phyloP scores from a whole-genome alignment of 2,888 invertebrate genomes.

The Monochamus alternatus region DNA sequence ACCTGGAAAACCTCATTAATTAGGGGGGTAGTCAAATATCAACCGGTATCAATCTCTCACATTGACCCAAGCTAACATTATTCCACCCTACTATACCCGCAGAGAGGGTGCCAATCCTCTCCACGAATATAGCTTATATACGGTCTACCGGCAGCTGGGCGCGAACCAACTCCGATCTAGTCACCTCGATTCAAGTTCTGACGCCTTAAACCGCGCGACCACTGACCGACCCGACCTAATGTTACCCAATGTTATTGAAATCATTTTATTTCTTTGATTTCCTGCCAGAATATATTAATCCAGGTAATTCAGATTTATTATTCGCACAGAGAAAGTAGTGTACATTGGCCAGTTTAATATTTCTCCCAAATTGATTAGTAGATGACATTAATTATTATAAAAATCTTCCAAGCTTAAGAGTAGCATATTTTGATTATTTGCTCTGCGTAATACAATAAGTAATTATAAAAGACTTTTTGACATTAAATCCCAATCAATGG shows the following conservation, averaged over 20 bases:
- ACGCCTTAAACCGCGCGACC: too few relatives aligned
- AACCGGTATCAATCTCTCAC: too few relatives aligned
- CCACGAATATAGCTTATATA: too few relatives aligned
- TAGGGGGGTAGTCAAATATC: too few relatives aligned
- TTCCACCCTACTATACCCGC: too few relatives aligned
- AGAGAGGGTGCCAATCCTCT: too few relatives aligned
- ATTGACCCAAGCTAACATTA: too few relatives aligned
- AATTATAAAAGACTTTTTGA: slow-evolving; percentile 33
- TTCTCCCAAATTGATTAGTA: slow-evolving; percentile 27
- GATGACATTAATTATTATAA: slow-evolving; percentile 28
- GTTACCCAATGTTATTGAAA: slow-evolving; percentile 24
- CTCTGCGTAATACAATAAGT: slow-evolving; percentile 20
- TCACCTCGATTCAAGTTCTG: too few relatives aligned
- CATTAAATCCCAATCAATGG: slow-evolving; percentile 21
- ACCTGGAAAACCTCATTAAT: too few relatives aligned
- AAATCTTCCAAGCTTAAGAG: not conserved
- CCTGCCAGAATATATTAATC: slow-evolving; percentile 18
- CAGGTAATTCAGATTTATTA: not conserved
- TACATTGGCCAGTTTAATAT: not conserved
- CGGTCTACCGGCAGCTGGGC: too few relatives aligned
- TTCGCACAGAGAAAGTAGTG: slow-evolving; percentile 9
- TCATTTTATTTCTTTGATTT: slow-evolving; percentile 27
- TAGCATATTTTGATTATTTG: slow-evolving; percentile 14
- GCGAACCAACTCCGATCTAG: too few relatives aligned
- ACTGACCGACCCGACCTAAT: too few relatives aligned